phyloP scores from a whole-genome alignment of 2,888 invertebrate genomes.

The Sesamia inferens region DNA sequence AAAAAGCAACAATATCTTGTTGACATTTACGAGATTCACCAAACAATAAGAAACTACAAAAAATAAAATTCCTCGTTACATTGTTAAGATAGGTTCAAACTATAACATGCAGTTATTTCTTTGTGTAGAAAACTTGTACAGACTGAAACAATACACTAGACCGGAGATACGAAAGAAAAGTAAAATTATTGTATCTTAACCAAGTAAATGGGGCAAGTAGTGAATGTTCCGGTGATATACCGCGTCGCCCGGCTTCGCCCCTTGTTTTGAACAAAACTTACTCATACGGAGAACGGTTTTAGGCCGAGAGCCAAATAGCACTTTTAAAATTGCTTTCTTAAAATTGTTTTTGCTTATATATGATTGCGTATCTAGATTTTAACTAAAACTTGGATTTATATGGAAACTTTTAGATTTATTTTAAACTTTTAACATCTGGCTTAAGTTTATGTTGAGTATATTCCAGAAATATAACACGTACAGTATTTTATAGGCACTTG shows the following conservation, averaged over 20 bases:
- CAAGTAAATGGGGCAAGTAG: slow-evolving; percentile 78
- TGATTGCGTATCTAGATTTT: slow-evolving; percentile 39
- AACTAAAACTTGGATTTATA: slow-evolving; percentile 54
- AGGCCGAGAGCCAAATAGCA: slow-evolving; percentile 69
- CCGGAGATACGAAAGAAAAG: slow-evolving; percentile 64
- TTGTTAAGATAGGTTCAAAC: slow-evolving; percentile 11
- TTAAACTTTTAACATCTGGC: slow-evolving; percentile 59
- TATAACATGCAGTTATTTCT: slow-evolving; percentile 28
- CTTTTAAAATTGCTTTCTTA: slow-evolving; percentile 47
- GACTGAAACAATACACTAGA: slow-evolving; percentile 61
- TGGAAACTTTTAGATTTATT: slow-evolving; percentile 55
- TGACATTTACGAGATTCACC: slow-evolving; percentile 34
- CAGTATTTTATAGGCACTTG: slow-evolving; percentile 38
- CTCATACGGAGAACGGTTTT: slow-evolving; percentile 66
- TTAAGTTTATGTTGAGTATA: slow-evolving; percentile 54
- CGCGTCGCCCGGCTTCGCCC: slow-evolving; percentile 61
- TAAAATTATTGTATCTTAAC: slow-evolving; percentile 79
- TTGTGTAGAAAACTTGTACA: slow-evolving; percentile 55
- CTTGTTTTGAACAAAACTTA: slow-evolving; percentile 71
- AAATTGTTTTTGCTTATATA: slow-evolving; percentile 52
- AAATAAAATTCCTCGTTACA: slow-evolving; percentile 21
- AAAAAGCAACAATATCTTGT: slow-evolving; percentile 30
- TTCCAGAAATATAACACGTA: slow-evolving; percentile 55
- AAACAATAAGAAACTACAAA: slow-evolving; percentile 22
- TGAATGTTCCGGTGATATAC: slow-evolving; percentile 69